Evolutionary conservation across 2,888 invertebrate species (phyloP).

Genomic region (Microctonus aethiopoides): DNA sequence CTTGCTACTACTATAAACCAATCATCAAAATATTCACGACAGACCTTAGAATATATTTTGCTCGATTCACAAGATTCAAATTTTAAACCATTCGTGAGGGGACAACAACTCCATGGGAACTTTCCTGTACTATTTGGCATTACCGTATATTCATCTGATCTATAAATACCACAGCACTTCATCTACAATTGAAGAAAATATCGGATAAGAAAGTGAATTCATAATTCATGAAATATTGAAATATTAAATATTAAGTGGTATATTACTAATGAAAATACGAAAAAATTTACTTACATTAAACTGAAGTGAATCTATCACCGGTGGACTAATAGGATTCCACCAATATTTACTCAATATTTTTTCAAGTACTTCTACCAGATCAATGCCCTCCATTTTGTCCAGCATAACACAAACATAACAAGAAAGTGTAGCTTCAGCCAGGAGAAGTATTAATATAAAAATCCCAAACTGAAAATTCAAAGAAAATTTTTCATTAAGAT

Average conservation of each 20-base stretch:
- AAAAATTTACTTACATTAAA: slow-evolving; percentile 67
- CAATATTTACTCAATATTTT: slow-evolving; percentile 67
- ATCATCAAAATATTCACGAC: slow-evolving; percentile 63
- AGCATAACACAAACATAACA: slow-evolving; percentile 76
- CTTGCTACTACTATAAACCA: slow-evolving; percentile 70
- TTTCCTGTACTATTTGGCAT: slow-evolving; percentile 29
- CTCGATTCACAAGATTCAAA: slow-evolving; percentile 52
- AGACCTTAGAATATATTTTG: slow-evolving; percentile 68
- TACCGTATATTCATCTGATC: slow-evolving; percentile 60
- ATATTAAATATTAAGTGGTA: too few species aligned
- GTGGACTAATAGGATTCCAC: slow-evolving; percentile 65
- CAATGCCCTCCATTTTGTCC: slow-evolving; percentile 68
- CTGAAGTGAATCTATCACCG: slow-evolving; percentile 75
- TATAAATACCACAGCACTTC: slow-evolving; percentile 71
- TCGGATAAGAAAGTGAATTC: not conserved
- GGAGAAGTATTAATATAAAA: slow-evolving; percentile 77
- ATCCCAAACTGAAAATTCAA: slow-evolving; percentile 74
- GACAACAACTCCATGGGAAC: slow-evolving; percentile 70
- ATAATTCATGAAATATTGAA: too few species aligned
- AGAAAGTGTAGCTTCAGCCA: slow-evolving; percentile 78
- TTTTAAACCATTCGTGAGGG: slow-evolving; percentile 46
- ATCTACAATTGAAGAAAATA: slow-evolving; percentile 63
- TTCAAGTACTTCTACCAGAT: slow-evolving; percentile 67
- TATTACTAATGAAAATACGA: too few species aligned
- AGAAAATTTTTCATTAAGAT: not conserved